Conservation (phyloP, 2,113 vertebrate species). For the Aplodontia rufa region DNA sequence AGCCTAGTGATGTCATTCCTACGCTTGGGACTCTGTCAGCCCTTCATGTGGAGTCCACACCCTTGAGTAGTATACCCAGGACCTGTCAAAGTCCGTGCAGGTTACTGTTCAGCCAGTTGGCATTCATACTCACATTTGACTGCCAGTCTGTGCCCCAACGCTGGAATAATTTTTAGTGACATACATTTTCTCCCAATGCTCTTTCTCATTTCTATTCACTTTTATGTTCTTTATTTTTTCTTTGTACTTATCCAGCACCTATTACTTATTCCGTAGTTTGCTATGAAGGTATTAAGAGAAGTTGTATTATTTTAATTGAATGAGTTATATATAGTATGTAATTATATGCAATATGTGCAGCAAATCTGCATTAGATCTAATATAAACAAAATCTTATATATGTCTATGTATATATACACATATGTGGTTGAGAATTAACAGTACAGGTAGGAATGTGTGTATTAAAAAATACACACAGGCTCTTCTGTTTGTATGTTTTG, state of each 20-base stretch:
- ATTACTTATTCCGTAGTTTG: background rate
- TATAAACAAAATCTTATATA: background rate
- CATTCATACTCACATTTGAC: background rate
- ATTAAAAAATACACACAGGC: background rate
- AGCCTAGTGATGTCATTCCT: background rate
- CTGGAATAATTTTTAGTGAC: background rate
- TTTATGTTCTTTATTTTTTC: background rate
- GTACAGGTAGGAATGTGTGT: background rate
- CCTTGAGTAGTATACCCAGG: background rate
- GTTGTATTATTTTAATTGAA: background rate
- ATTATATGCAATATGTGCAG: background rate
- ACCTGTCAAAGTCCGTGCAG: background rate
- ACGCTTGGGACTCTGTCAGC: background rate
- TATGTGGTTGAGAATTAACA: background rate
- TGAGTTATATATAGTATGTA: background rate
- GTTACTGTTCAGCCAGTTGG: fast-evolving
- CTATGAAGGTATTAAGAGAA: background rate
- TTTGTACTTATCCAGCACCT: background rate
- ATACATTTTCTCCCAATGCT: background rate
- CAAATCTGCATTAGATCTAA: background rate
- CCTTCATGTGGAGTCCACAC: background rate
- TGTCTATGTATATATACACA: fast-evolving
- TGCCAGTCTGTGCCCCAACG: background rate
- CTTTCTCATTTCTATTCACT: background rate
- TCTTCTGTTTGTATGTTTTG: background rate